A percentile compares a stretch with the other conserved stretches of the same genome.
Conservation (phyloP, 2,797 vertebrate species). For the Lemur catta region DNA sequence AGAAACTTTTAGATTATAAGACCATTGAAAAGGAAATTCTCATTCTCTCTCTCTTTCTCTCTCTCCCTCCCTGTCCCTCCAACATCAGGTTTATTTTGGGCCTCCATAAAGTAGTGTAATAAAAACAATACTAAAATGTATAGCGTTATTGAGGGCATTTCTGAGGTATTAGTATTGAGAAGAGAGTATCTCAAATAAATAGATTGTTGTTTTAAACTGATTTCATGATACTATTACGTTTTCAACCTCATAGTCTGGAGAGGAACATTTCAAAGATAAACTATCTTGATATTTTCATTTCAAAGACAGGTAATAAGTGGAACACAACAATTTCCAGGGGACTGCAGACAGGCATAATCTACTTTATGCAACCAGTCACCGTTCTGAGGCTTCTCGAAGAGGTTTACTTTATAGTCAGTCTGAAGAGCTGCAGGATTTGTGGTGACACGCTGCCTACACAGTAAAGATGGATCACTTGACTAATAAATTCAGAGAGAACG, state of each 20-base stretch:
- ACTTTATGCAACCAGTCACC: conserved; percentile 78
- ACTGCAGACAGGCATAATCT: conserved; percentile 81
- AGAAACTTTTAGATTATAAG: conserved; percentile 27
- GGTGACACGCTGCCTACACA: conserved; percentile 50
- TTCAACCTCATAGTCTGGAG: conserved; percentile 76
- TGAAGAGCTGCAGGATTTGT: conserved; percentile 79
- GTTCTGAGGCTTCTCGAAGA: conserved; percentile 80
- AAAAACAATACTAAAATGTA: conserved; percentile 55
- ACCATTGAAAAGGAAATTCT: neutral
- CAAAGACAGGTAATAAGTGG: conserved; percentile 84
- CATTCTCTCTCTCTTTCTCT: neutral
- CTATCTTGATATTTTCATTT: conserved; percentile 86
- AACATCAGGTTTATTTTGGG: neutral
- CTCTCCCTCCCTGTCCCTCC: neutral
- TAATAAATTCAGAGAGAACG: conserved; percentile 79
- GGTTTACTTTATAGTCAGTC: conserved; percentile 79
- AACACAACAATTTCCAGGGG: conserved; percentile 83
- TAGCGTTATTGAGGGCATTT: conserved; percentile 77
- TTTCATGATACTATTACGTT: conserved; percentile 84
- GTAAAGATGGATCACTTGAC: conserved; percentile 77
- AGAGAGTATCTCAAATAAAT: conserved; percentile 77
- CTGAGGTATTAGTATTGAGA: conserved; percentile 57
- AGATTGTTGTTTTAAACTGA: conserved; percentile 84
- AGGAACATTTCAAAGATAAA: conserved; percentile 84
- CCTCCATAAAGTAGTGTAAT: conserved; percentile 40